Evolutionary conservation across 2,888 invertebrate genomes (phyloP).

Genomic region (Sylvicola cinctus): DNA sequence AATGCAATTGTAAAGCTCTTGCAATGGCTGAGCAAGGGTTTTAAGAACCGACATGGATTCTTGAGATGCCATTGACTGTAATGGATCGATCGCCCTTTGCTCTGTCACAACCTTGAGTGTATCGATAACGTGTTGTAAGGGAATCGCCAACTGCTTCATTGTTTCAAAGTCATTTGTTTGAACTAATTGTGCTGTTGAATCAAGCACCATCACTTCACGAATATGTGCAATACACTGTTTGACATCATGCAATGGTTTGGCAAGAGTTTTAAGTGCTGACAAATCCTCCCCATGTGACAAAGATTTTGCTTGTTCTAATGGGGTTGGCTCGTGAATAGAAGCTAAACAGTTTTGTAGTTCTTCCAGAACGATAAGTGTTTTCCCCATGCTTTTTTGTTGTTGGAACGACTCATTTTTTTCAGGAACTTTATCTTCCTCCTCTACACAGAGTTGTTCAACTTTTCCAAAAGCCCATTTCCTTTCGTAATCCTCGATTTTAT

Average conservation of each 20-base stretch:
- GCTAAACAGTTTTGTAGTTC: constrained; percentile 19
- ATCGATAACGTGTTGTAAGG: constrained; percentile 2
- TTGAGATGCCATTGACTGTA: constrained; percentile 2
- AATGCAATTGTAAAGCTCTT: constrained; percentile 20
- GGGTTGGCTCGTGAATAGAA: constrained; percentile 12
- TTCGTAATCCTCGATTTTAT: constrained; percentile 21
- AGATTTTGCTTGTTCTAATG: constrained; percentile 8
- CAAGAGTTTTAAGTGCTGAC: constrained; percentile 14
- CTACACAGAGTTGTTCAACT: neutral
- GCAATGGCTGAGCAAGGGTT: constrained; percentile 27
- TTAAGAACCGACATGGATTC: constrained; percentile 16
- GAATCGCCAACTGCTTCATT: constrained; percentile 1
- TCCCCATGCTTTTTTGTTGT: neutral
- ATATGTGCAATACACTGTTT: constrained; percentile 17
- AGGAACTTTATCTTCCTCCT: neutral
- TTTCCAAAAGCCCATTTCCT: neutral
- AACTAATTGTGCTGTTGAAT: constrained; percentile 9
- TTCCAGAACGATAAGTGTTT: constrained; percentile 13
- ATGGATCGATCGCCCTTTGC: constrained; percentile 1
- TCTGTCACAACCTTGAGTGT: constrained; percentile 1
- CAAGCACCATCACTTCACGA: constrained; percentile 15
- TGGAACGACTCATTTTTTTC: neutral
- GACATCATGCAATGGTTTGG: constrained; percentile 16
- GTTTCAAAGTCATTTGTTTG: constrained; percentile 3
- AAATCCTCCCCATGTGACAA: constrained; percentile 12